Evolutionary conservation across 2,888 invertebrate genomes (phyloP).

Genomic region (Drosophila niveifrons): DNA sequence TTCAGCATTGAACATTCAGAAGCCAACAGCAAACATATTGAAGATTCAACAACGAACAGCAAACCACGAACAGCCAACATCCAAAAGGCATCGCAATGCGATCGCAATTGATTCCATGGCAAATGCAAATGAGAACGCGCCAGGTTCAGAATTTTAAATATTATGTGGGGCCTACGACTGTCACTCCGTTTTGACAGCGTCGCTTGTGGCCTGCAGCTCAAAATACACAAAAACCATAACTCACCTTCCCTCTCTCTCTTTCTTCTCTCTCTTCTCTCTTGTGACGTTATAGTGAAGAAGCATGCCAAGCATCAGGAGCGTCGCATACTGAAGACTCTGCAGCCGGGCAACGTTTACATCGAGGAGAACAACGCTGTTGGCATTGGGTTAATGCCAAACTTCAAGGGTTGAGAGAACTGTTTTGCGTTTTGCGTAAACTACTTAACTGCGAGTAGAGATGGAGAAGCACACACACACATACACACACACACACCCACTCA

Average conservation of each 20-base stretch:
- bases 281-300: slow-evolving; percentile 67
- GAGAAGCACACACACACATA: slow-evolving; percentile 26
- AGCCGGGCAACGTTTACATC: slow-evolving; percentile 85
- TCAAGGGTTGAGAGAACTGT: slow-evolving; percentile 75
- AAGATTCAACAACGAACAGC: slow-evolving; percentile 5
- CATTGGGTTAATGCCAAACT: slow-evolving; percentile 34
- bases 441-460: slow-evolving; percentile 27
- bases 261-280: background rate
- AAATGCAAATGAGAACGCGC: slow-evolving; percentile 62
- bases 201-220: slow-evolving; percentile 62
- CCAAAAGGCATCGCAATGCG: slow-evolving; percentile 40
- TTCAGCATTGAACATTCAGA: background rate
- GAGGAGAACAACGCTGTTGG: slow-evolving; percentile 81
- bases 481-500: no score
- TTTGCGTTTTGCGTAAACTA: slow-evolving; percentile 32
- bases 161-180: slow-evolving; percentile 39
- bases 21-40: slow-evolving; percentile 11
- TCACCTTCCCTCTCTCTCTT: slow-evolving; percentile 8
- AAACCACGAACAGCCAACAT: background rate
- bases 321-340: slow-evolving; percentile 81
- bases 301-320: slow-evolving; percentile 82
- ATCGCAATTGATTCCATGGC: slow-evolving; percentile 64
- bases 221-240: background rate
- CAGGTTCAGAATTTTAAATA: slow-evolving; percentile 56
- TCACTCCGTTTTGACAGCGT: slow-evolving; percentile 62